phyloP scores from a whole-genome alignment of 2,797 vertebrate genomes.

The Gobio occitaniae region DNA sequence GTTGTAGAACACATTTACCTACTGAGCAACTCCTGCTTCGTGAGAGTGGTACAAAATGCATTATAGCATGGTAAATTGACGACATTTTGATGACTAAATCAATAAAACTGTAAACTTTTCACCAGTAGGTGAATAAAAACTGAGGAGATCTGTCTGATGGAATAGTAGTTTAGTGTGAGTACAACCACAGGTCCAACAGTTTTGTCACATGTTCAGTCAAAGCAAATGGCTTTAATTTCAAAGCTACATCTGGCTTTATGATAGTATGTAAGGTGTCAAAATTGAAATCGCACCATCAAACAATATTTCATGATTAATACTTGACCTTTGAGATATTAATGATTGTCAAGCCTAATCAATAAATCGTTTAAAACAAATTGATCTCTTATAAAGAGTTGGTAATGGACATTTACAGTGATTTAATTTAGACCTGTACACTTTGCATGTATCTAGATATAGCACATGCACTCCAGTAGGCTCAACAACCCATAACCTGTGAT shows the following conservation, averaged over 20 bases:
- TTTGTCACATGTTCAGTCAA: slow-evolving; percentile 53
- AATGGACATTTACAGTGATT: slow-evolving; percentile 62
- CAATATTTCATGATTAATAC: slow-evolving; percentile 60
- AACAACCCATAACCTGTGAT: slow-evolving; percentile 68
- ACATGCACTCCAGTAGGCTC: slow-evolving; percentile 71
- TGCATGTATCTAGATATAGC: slow-evolving; percentile 61
- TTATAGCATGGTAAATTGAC: slow-evolving; percentile 50
- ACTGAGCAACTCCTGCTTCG: slow-evolving; percentile 69
- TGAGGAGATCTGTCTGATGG: slow-evolving; percentile 31
- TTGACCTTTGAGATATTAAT: slow-evolving; percentile 62
- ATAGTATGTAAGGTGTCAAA: slow-evolving; percentile 55
- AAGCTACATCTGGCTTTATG: slow-evolving; percentile 63
- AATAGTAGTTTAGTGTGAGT: slow-evolving; percentile 46
- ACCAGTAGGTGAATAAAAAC: slow-evolving; percentile 39
- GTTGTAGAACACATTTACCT: slow-evolving; percentile 76
- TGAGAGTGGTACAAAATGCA: slow-evolving; percentile 55
- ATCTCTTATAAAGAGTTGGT: slow-evolving; percentile 59
- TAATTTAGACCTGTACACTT: slow-evolving; percentile 56
- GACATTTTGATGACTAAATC: slow-evolving; percentile 42
- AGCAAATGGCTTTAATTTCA: slow-evolving; percentile 59
- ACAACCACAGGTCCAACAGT: slow-evolving; percentile 49
- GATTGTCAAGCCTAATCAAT: slow-evolving; percentile 65
- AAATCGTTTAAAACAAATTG: slow-evolving; percentile 58
- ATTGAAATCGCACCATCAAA: slow-evolving; percentile 50
- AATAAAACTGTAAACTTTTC: slow-evolving; percentile 52